Base-by-base conservation (phyloP, 2,113 vertebrate genomes). In the Nettapus auritus region DNA sequence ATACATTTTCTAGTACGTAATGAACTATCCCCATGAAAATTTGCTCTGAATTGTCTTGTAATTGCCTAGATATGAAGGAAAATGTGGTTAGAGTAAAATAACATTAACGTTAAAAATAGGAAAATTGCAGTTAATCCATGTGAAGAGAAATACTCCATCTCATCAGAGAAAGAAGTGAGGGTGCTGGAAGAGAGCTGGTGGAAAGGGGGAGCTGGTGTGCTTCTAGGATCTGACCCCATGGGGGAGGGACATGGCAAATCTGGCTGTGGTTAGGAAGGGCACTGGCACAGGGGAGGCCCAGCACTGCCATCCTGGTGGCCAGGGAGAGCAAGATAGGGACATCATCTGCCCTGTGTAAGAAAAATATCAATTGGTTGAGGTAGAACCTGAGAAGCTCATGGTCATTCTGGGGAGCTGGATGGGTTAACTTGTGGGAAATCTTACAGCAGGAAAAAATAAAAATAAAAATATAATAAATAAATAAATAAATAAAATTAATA, bases 11-110 rank as follows among this genome's bases (percentile, higher is more conserved):
- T 86, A 79, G 83, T 28, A 79, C 0, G 44, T 90, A 97, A 94
- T 97, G 88, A 95, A 76, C 92, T 92, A 90, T 96, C 93, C 66
- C 88, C 92, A 87, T 94, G 95, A 96, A 97, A 95, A 94, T 95
- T 94, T 94, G 77, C 88, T 76, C 76, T 73, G 96, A 96, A 95
- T 95, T 96, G 93, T 95, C 83, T 93, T 93, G 88, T 96, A 97
- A 96, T 95, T 96, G 92, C 83, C 77, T 94, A 71, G 82, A 92
- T 93, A 90, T 88, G 90, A 93, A 82, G 60, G 80, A 29, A 91
- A 95, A 92, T 88, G 86, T 73, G 74, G 90, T 92, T 81, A 29
- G 73, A 94, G 88, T 95, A 86, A 96, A 96, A 96, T 94, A 96
- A 68, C 56, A 81, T 90, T 94, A 93, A 93, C 9, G 13, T 88